A percentile compares a stretch with the other conserved stretches of the same genome.
phyloP scores from a whole-genome alignment of 2,113 vertebrate species.

The Vicugna pacos region DNA sequence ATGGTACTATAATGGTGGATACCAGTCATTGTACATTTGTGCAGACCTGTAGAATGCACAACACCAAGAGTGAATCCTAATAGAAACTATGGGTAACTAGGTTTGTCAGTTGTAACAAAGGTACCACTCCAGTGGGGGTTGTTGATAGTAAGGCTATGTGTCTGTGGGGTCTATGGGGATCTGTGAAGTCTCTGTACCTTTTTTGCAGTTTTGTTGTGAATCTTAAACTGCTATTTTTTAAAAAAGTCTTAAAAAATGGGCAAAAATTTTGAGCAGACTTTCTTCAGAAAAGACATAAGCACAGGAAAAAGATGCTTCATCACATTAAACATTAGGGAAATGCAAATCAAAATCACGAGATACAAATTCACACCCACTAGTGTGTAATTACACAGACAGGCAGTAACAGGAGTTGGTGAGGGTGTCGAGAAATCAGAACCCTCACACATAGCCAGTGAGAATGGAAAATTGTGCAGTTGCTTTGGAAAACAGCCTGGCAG shows the following conservation, averaged over 20 bases:
- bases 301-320: neutral
- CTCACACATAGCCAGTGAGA: neutral
- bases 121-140: neutral
- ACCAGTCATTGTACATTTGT: neutral
- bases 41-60: neutral
- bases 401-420: neutral
- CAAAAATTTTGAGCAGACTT: neutral
- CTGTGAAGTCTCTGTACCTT: neutral
- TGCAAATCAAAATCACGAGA: neutral
- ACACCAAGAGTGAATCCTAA: neutral
- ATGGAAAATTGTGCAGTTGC: neutral
- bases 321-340: neutral
- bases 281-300: neutral
- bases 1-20: too few relatives aligned
- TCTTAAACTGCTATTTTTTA: neutral
- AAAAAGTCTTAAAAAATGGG: neutral
- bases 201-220: neutral
- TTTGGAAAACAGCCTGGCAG: neutral
- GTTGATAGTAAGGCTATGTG: neutral
- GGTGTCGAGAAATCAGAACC: neutral
- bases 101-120: neutral
- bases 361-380: neutral
- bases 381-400: neutral
- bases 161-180: neutral
- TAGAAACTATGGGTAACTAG: neutral